These are phyloP conservation scores for Pipistrellus kuhlii DNA, from an alignment of 2,797 vertebrate species.

Conservation along the genomic window DNA sequence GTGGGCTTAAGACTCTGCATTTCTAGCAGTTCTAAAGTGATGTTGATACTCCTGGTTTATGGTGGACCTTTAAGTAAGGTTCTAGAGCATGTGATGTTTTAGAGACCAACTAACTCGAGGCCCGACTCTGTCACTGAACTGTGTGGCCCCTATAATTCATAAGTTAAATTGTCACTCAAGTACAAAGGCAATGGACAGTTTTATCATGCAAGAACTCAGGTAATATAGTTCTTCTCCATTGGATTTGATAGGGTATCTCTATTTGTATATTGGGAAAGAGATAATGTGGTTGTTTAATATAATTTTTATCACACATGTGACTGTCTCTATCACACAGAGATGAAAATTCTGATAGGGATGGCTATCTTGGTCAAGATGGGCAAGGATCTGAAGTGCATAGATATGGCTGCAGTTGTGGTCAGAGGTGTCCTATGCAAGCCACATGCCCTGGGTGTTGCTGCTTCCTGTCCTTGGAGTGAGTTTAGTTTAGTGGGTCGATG, in stretches of 20 bases:
- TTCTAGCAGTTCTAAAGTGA: not conserved
- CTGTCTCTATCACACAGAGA: not conserved
- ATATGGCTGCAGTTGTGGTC: accelerated
- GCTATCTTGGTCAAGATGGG: not conserved
- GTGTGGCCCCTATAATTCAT: not conserved
- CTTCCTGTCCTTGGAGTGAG: not conserved
- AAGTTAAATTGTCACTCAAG: not conserved
- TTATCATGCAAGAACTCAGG: not conserved
- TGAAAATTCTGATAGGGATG: not conserved
- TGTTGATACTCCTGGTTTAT: not conserved
- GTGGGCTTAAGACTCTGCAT: not conserved
- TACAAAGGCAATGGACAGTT: not conserved
- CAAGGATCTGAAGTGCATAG: not conserved
- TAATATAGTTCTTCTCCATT: not conserved
- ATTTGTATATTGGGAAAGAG: not conserved
- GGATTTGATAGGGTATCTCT: not conserved
- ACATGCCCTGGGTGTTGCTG: accelerated
- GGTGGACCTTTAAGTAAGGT: not conserved
- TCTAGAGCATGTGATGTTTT: not conserved
- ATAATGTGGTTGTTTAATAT: not conserved
- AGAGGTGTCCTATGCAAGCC: not conserved
- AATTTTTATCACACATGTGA: not conserved
- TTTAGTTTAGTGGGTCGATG: not conserved
- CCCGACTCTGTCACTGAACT: not conserved
- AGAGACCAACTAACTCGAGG: not conserved